These are phyloP conservation scores for Colinus virginianus DNA, from an alignment of 2,113 vertebrate genomes.

Conservation along the genomic window DNA sequence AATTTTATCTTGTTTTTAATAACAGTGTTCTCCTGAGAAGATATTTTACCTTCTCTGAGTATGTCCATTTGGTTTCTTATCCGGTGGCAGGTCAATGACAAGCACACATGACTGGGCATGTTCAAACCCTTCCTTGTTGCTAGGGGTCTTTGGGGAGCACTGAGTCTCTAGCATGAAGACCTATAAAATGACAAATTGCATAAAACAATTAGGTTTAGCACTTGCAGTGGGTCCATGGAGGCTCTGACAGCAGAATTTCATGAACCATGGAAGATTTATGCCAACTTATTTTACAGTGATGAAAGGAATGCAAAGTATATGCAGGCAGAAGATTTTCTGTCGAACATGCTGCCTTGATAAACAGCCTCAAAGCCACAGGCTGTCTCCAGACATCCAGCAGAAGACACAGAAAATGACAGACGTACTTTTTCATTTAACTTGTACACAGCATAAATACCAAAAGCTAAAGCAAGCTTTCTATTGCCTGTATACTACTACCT, in stretches of 20 bases:
- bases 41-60: conserved; percentile 88
- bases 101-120: conserved; percentile 97
- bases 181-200: conserved; percentile 69
- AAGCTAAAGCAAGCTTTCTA: too few relatives aligned
- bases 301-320: background rate
- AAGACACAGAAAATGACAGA: too few relatives aligned
- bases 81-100: conserved; percentile 92
- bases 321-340: too few relatives aligned
- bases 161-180: conserved; percentile 98
- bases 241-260: background rate
- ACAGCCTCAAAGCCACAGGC: too few relatives aligned
- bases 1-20: background rate
- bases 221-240: fast-evolving
- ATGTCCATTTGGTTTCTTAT: conserved; percentile 91
- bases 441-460: too few relatives aligned
- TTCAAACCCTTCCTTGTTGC: conserved; percentile 95
- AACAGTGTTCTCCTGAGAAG: background rate
- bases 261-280: background rate
- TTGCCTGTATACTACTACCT: background rate
- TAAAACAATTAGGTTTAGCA: background rate
- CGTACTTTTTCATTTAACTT: too few relatives aligned
- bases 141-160: conserved; percentile 95
- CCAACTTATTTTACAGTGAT: background rate
- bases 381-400: too few relatives aligned
- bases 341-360: too few relatives aligned